phyloP scores from a whole-genome alignment of 2,797 vertebrate species.

The Cichlasoma orientale region DNA sequence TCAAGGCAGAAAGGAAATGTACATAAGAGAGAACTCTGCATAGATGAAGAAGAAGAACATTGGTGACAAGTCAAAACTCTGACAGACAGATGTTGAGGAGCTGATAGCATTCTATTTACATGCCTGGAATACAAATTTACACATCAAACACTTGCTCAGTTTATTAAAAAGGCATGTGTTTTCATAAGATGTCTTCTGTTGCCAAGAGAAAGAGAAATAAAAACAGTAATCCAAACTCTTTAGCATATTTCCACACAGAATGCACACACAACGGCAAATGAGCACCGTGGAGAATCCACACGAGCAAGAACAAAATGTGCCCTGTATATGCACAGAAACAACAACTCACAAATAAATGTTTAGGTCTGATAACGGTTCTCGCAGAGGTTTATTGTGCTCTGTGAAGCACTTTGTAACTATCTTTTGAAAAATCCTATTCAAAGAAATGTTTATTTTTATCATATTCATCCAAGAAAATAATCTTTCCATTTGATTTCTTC shows the following conservation, averaged over 20 bases:
- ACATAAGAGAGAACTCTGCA: conserved; percentile 49
- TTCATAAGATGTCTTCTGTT: conserved; percentile 40
- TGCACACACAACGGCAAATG: conserved; percentile 18
- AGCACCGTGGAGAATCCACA: conserved; percentile 15
- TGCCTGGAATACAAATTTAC: conserved; percentile 70
- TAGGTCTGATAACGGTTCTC: conserved; percentile 28
- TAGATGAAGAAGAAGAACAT: conserved; percentile 61
- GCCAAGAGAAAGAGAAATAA: conserved; percentile 37
- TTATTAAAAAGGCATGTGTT: conserved; percentile 60
- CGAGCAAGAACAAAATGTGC: conserved; percentile 12
- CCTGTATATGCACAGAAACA: conserved; percentile 11
- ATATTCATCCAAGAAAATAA: background rate
- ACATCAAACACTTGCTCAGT: conserved; percentile 69
- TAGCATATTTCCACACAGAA: conserved; percentile 33
- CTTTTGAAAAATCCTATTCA: background rate
- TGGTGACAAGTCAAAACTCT: conserved; percentile 63
- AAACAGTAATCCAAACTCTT: conserved; percentile 25
- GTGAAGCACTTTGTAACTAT: background rate
- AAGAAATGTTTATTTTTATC: background rate
- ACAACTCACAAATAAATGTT: conserved; percentile 27
- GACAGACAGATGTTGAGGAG: conserved; percentile 57
- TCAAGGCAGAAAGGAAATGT: conserved; percentile 63
- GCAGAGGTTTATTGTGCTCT: background rate
- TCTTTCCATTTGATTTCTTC: background rate
- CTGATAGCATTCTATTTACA: conserved; percentile 64